These are phyloP conservation scores for Digitonthophagus gazella DNA, from an alignment of 2,888 invertebrate genomes.

Conservation along the genomic window DNA sequence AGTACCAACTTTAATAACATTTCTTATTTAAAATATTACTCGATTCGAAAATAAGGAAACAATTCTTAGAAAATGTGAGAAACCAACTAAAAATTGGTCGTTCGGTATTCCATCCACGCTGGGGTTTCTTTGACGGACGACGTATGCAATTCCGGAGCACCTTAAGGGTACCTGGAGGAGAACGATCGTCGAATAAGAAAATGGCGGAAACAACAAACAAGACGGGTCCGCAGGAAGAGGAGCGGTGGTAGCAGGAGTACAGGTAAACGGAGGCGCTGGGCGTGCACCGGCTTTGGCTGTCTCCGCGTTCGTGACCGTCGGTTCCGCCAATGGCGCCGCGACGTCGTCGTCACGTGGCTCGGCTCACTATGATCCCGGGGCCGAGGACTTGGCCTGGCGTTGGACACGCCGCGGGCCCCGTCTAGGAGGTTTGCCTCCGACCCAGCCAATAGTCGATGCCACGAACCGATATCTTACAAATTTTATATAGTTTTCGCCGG, in stretches of 20 bases:
- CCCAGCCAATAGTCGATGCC: conserved; percentile 33
- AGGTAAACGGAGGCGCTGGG: conserved; percentile 36
- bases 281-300: conserved; percentile 34
- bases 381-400: conserved; percentile 29
- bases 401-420: conserved; percentile 34
- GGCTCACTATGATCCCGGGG: conserved; percentile 33
- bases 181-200: conserved; percentile 31
- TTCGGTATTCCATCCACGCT: not conserved
- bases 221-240: conserved; percentile 16
- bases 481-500: conserved; percentile 24
- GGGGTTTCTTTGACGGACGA: not conserved
- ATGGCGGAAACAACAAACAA: conserved; percentile 37
- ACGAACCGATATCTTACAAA: conserved; percentile 29
- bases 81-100: not conserved
- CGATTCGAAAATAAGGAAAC: no score
- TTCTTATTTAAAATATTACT: not conserved
- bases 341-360: conserved; percentile 26
- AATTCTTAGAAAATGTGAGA: no score
- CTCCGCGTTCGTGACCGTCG: conserved; percentile 40
- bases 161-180: not conserved
- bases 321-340: conserved; percentile 36
- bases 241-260: conserved; percentile 28
- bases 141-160: not conserved
- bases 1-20: no score
- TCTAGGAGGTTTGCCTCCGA: conserved; percentile 35